Conservation (phyloP, 1,140 invertebrate species). For the Drosophila obscura region DNA sequence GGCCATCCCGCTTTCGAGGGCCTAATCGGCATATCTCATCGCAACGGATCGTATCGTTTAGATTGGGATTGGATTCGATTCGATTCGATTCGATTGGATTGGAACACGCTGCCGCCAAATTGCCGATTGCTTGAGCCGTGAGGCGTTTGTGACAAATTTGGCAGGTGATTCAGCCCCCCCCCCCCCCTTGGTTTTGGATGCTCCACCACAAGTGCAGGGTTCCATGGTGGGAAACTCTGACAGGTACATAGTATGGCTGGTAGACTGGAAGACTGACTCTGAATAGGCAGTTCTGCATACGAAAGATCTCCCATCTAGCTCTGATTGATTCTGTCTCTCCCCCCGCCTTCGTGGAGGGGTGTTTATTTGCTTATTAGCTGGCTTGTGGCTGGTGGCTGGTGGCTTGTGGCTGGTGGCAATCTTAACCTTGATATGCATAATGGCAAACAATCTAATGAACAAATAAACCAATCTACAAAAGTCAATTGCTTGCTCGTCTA, state of each 20-base stretch:
- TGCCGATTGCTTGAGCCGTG: neutral
- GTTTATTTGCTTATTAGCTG: slow-evolving; percentile 41
- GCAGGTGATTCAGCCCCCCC: too few relatives aligned
- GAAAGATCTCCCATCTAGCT: too few relatives aligned
- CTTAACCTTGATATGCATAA: slow-evolving; percentile 74
- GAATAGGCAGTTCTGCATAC: too few relatives aligned
- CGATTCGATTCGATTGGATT: neutral
- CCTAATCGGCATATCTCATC: slow-evolving; percentile 25
- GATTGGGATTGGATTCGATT: neutral
- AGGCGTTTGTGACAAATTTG: too few relatives aligned
- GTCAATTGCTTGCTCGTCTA: slow-evolving; percentile 29
- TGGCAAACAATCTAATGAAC: slow-evolving; percentile 58
- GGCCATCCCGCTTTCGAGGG: slow-evolving; percentile 12
- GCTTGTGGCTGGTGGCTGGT: slow-evolving; percentile 31
- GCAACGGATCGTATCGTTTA: neutral
- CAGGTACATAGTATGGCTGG: too few relatives aligned
- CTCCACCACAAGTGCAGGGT: too few relatives aligned
- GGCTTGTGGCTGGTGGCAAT: slow-evolving; percentile 48
- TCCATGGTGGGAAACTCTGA: too few relatives aligned
- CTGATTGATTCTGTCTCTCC: neutral
- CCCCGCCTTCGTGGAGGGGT: slow-evolving; percentile 12
- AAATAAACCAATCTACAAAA: slow-evolving; percentile 40
- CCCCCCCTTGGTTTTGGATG: too few relatives aligned
- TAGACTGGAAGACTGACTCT: too few relatives aligned
- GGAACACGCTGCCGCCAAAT: neutral